These are phyloP conservation scores for Lasioglossum lativentre DNA, from an alignment of 2,888 invertebrate species.

Conservation along the genomic window DNA sequence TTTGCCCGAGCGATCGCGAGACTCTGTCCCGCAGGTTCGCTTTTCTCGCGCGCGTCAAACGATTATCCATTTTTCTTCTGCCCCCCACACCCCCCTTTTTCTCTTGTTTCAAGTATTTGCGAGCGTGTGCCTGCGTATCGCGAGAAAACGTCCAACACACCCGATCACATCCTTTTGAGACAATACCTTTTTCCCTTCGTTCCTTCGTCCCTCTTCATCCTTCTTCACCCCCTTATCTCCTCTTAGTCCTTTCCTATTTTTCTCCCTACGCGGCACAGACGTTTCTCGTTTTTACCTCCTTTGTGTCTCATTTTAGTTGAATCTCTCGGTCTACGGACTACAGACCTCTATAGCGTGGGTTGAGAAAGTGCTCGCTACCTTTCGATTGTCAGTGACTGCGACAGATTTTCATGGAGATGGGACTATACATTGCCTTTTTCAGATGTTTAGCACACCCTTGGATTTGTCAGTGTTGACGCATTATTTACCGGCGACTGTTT, in stretches of 20 bases:
- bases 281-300: slow-evolving; percentile 32
- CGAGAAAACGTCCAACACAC: not conserved
- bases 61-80: slow-evolving; percentile 22
- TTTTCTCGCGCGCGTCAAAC: slow-evolving; percentile 33
- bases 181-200: not conserved
- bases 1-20: slow-evolving; percentile 66
- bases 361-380: not conserved
- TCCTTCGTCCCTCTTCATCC: not conserved
- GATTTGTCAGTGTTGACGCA: not conserved
- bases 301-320: slow-evolving; percentile 22
- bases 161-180: not conserved
- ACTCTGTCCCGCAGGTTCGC: slow-evolving; percentile 61
- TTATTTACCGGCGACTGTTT: not conserved
- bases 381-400: slow-evolving; percentile 11
- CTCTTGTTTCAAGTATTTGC: not conserved
- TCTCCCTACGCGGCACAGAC: slow-evolving; percentile 7
- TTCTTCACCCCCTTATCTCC: not conserved
- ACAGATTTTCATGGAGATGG: not conserved
- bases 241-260: slow-evolving; percentile 3
- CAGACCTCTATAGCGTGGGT: slow-evolving; percentile 38
- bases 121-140: slow-evolving; percentile 17
- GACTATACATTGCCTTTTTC: not conserved
- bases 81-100: not conserved
- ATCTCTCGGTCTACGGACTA: slow-evolving; percentile 56
- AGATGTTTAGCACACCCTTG: not conserved